A percentile compares a stretch with the other conserved stretches of the same genome.
These are phyloP conservation scores for Andrena camellia DNA, from an alignment of 2,888 invertebrate species.

Conservation along the genomic window DNA sequence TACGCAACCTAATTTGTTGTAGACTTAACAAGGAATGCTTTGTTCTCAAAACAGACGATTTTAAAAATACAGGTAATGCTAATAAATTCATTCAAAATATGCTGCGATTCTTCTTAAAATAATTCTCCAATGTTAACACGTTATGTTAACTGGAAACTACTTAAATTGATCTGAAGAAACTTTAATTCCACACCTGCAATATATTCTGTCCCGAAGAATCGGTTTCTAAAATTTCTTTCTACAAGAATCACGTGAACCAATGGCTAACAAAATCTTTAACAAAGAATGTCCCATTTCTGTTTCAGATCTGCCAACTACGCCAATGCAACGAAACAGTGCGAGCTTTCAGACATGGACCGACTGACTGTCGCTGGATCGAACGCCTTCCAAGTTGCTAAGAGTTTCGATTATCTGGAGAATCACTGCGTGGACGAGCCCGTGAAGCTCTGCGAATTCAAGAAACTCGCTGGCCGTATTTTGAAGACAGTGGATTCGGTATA, in stretches of 20 bases:
- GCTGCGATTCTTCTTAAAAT: no score
- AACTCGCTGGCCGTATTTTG: slow-evolving; percentile 93
- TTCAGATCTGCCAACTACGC: slow-evolving; percentile 96
- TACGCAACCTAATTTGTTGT: neutral
- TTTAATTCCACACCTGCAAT: no score
- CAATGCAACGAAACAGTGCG: slow-evolving; percentile 94
- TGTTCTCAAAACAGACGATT: neutral
- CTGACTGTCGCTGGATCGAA: slow-evolving; percentile 94
- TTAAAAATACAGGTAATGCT: neutral
- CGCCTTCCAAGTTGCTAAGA: slow-evolving; percentile 89
- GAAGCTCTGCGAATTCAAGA: slow-evolving; percentile 97
- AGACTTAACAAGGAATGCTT: neutral
- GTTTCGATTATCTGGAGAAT: slow-evolving; percentile 94
- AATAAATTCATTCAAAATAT: no score
- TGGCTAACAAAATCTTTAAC: neutral
- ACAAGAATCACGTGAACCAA: no score
- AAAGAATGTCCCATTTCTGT: slow-evolving; percentile 41
- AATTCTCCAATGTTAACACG: no score
- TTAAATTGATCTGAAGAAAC: neutral
- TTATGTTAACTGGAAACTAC: no score
- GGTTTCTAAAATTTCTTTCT: neutral
- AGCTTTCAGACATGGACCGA: slow-evolving; percentile 96
- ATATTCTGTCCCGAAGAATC: no score
- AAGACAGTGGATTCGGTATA: slow-evolving; percentile 98
- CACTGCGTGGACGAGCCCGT: slow-evolving; percentile 98